Percentiles rank a stretch among this genome's conserved stretches.
Conservation (phyloP, 2,113 vertebrate genomes). For the Corvus moneduloides region DNA sequence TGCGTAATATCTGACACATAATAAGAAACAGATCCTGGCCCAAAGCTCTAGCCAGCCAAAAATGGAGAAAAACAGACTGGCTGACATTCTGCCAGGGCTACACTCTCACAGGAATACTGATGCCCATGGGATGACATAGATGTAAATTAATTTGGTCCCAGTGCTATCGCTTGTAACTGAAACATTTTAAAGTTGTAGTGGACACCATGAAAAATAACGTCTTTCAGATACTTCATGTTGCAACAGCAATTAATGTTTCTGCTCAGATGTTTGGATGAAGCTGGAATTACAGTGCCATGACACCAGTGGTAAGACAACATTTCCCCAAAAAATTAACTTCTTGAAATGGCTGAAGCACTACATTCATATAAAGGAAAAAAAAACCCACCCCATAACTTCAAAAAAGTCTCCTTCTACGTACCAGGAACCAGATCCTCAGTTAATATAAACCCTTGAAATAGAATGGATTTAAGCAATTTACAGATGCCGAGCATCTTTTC, state of each 20-base stretch:
- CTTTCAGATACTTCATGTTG: not conserved
- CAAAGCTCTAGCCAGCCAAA: slow-evolving; percentile 14
- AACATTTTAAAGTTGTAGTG: not conserved
- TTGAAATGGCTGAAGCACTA: not conserved
- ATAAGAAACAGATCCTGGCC: slow-evolving; percentile 43
- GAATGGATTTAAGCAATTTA: not conserved
- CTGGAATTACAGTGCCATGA: not conserved
- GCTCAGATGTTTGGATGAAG: not conserved
- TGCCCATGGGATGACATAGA: not conserved
- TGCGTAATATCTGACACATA: slow-evolving; percentile 50
- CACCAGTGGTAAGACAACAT: not conserved
- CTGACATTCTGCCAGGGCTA: not conserved
- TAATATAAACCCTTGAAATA: not conserved
- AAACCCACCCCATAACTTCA: not conserved
- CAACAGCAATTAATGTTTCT: not conserved
- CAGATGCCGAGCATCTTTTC: not conserved
- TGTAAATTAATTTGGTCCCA: not conserved
- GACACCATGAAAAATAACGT: not conserved
- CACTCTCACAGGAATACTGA: not conserved
- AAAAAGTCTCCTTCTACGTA: not conserved
- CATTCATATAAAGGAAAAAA: not conserved
- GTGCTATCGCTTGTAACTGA: not conserved
- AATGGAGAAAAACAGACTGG: slow-evolving; percentile 32
- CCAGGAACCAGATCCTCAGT: not conserved
- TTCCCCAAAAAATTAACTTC: not conserved